Evolutionary conservation across 2,797 vertebrate genomes (phyloP).

Genomic region (Leptodactylus fallax): DNA sequence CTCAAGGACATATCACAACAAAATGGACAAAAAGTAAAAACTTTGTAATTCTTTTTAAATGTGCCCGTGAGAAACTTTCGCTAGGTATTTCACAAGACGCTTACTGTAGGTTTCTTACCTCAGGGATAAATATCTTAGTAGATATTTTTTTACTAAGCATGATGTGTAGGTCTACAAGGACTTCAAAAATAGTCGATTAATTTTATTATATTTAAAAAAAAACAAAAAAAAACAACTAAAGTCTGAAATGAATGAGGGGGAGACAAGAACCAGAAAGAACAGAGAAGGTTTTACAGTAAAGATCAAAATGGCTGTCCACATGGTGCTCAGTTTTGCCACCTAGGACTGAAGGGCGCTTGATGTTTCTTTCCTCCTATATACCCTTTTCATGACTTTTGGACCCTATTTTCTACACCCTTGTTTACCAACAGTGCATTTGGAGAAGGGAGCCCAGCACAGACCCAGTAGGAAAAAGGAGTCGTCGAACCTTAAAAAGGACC

Average conservation of each 20-base stretch:
- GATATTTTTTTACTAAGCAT: not conserved
- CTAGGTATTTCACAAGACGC: conserved; percentile 38
- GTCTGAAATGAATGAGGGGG: no score
- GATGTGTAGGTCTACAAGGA: not conserved
- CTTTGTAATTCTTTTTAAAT: not conserved
- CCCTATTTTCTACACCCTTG: not conserved
- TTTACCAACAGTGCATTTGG: not conserved
- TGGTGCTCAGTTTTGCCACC: no score
- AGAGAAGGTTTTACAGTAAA: no score
- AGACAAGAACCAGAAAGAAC: no score
- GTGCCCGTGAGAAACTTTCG: conserved; percentile 36
- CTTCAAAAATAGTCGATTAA: not conserved
- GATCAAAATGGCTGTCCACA: no score
- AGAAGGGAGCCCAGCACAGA: not conserved
- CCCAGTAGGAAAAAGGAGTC: no score
- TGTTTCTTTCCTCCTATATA: not conserved
- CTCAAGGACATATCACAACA: conserved; percentile 44
- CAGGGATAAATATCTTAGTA: not conserved
- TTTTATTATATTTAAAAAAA: no score
- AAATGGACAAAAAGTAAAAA: conserved; percentile 24
- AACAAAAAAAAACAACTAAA: no score
- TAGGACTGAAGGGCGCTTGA: not conserved
- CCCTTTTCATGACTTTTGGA: not conserved
- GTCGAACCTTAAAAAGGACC: no score
- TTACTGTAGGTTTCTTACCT: conserved; percentile 9